Evolutionary conservation across 2,113 vertebrate genomes (phyloP).

Genomic region (Lophochroa leadbeateri): DNA sequence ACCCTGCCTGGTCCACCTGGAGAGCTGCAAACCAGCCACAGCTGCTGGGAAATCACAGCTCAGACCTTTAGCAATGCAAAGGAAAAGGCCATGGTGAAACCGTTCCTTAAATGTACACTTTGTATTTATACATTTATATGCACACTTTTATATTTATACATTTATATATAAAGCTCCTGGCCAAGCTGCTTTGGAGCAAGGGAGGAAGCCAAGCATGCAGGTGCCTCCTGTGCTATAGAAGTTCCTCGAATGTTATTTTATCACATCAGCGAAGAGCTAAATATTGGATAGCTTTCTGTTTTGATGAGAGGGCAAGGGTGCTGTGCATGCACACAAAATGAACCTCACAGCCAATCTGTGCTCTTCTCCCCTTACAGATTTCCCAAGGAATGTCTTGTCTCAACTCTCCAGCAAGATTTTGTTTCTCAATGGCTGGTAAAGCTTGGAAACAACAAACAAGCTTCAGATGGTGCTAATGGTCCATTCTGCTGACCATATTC

Average conservation of each 20-base stretch:
- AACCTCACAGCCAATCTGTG: not conserved
- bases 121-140: too few species aligned
- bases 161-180: not conserved
- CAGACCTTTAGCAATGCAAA: not conserved
- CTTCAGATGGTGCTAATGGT: slow-evolving; percentile 45
- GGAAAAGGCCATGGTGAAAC: not conserved
- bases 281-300: not conserved
- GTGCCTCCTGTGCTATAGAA: not conserved
- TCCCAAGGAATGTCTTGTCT: not conserved
- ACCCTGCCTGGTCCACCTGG: not conserved
- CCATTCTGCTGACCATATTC: slow-evolving; percentile 14
- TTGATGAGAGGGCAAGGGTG: not conserved
- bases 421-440: not conserved
- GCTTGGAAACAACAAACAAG: slow-evolving; percentile 23
- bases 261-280: not conserved
- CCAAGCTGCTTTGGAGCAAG: not conserved
- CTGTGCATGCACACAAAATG: not conserved
- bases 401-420: not conserved
- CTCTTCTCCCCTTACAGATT: not conserved
- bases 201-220: not conserved
- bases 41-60: not conserved
- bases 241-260: not conserved
- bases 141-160: not conserved
- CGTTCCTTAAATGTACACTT: not conserved
- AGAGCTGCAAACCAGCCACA: not conserved